Conservation (phyloP, 2,888 invertebrate species). For the Stenolophus ochropezus region DNA sequence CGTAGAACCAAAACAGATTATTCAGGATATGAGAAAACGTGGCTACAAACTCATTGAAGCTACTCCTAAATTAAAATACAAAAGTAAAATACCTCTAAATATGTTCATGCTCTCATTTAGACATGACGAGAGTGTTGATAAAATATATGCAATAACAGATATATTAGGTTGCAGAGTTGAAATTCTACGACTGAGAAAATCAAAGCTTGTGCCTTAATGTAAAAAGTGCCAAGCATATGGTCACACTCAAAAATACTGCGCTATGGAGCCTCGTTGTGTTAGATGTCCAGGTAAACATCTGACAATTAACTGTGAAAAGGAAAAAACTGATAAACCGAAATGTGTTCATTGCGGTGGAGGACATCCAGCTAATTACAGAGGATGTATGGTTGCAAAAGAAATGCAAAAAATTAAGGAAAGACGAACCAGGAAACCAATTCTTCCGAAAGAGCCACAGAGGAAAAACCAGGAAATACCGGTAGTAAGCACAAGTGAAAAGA, state of each 20-base stretch:
- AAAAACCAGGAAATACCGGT: no score
- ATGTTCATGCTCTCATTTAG: conserved; percentile 50
- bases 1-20: conserved; percentile 37
- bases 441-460: conserved; percentile 52
- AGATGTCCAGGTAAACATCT: conserved; percentile 63
- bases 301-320: conserved; percentile 53
- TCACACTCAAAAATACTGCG: conserved; percentile 63
- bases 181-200: conserved; percentile 51
- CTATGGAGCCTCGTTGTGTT: conserved; percentile 63
- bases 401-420: conserved; percentile 44
- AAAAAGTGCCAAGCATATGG: conserved; percentile 63
- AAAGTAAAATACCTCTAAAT: conserved; percentile 36
- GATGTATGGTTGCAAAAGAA: conserved; percentile 33
- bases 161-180: conserved; percentile 31
- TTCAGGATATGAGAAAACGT: conserved; percentile 62
- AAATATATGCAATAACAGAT: conserved; percentile 54
- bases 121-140: conserved; percentile 53
- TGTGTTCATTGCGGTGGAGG: conserved; percentile 54
- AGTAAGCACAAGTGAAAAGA: no score
- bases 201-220: conserved; percentile 25
- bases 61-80: conserved; percentile 25
- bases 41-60: conserved; percentile 43
- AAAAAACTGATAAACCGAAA: conserved; percentile 45
- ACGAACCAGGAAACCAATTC: conserved; percentile 27
- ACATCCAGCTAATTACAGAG: conserved; percentile 58